Evolutionary conservation across 2,888 invertebrate species (phyloP).

Genomic region (Eueremaeus valkanovi): DNA sequence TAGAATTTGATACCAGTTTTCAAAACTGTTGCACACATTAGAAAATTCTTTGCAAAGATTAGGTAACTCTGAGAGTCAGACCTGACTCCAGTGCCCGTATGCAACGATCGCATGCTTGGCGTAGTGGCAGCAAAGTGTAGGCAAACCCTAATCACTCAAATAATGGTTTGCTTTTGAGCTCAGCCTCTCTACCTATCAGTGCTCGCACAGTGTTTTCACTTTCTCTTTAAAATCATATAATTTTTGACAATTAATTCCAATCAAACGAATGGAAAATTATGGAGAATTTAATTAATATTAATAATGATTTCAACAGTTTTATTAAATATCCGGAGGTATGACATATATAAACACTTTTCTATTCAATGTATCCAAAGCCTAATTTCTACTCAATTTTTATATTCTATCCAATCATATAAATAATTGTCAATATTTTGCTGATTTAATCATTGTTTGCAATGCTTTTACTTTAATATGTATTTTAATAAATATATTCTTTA

Average conservation of each 20-base stretch:
- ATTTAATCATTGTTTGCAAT: not conserved
- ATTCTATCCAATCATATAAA: no score
- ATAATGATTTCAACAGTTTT: slow-evolving; percentile 34
- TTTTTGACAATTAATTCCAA: slow-evolving; percentile 1
- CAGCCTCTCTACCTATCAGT: slow-evolving; percentile 2
- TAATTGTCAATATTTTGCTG: not conserved
- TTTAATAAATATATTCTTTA: no score
- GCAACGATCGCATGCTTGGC: not conserved
- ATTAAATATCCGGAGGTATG: slow-evolving; percentile 40
- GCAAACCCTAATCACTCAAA: not conserved
- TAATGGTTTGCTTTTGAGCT: not conserved
- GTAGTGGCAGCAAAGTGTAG: not conserved
- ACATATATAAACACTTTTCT: no score
- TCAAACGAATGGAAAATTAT: slow-evolving; percentile 11
- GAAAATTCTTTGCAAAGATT: not conserved
- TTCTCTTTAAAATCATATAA: not conserved
- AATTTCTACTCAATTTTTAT: no score
- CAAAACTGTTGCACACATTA: not conserved
- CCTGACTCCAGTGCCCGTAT: not conserved
- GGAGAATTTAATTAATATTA: slow-evolving; percentile 11
- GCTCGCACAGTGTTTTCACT: not conserved
- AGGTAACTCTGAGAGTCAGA: not conserved
- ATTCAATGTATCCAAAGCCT: no score
- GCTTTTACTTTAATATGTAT: no score
- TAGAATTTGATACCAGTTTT: slow-evolving; percentile 21